These are phyloP conservation scores for Myiotriccus ornatus DNA, from an alignment of 2,797 vertebrate genomes.

Conservation along the genomic window DNA sequence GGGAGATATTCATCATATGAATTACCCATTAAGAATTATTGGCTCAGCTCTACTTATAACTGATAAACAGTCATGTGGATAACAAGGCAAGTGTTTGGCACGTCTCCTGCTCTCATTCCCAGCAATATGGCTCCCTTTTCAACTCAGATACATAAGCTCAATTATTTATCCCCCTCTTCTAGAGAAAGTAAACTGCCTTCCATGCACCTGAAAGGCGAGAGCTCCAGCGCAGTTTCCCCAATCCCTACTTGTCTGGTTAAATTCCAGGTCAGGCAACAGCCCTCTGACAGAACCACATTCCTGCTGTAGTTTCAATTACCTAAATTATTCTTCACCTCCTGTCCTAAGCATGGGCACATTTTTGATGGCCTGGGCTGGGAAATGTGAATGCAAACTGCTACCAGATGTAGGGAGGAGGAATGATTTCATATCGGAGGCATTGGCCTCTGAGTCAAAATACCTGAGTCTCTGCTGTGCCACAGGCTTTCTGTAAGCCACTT, in stretches of 20 bases:
- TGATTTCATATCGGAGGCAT: background rate
- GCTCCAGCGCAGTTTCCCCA: background rate
- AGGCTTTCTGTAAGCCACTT: constrained; percentile 65
- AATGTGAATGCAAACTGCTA: constrained; percentile 63
- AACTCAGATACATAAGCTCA: constrained; percentile 21
- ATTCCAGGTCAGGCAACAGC: constrained; percentile 61
- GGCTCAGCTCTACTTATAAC: constrained; percentile 48
- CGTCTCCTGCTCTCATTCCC: constrained; percentile 40
- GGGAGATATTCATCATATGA: constrained; percentile 66
- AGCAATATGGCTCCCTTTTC: constrained; percentile 60
- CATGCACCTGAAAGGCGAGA: constrained; percentile 53
- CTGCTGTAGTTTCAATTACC: constrained; percentile 66
- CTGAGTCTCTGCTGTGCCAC: constrained; percentile 36
- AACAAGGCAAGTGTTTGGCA: constrained; percentile 61
- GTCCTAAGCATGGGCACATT: constrained; percentile 53
- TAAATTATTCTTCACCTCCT: constrained; percentile 68
- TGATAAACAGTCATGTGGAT: constrained; percentile 63
- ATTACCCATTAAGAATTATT: constrained; percentile 66
- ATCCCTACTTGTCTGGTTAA: constrained; percentile 59
- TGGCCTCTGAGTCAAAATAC: constrained; percentile 17
- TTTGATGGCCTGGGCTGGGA: constrained; percentile 53
- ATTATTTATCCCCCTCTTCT: constrained; percentile 5
- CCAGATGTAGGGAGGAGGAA: constrained; percentile 60
- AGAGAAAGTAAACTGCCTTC: constrained; percentile 29
- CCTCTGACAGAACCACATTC: constrained; percentile 64